Evolutionary conservation across 2,888 invertebrate species (phyloP).

Genomic region (Trachelus troglodyta): DNA sequence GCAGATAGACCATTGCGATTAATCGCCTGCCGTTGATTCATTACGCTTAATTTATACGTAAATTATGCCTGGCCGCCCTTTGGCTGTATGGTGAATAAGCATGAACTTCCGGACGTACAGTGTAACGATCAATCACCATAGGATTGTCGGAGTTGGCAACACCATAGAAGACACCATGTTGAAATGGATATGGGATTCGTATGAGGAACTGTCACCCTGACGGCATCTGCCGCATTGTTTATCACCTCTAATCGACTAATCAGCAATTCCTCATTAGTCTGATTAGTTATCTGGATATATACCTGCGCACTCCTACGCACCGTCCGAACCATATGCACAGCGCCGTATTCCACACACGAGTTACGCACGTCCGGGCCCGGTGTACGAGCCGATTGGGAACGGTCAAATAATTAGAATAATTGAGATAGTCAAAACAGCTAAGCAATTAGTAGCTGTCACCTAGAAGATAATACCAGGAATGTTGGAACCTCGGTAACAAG

Average conservation of each 20-base stretch:
- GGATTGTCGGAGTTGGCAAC: background rate
- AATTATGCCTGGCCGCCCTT: slow-evolving; percentile 60
- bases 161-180: background rate
- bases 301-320: background rate
- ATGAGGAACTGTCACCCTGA: background rate
- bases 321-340: background rate
- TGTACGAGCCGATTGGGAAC: slow-evolving; percentile 34
- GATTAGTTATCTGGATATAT: background rate
- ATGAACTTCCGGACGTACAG: slow-evolving; percentile 56
- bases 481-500: background rate
- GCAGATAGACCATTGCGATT: slow-evolving; percentile 53
- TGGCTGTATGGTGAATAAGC: slow-evolving; percentile 62
- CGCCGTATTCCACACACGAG: background rate
- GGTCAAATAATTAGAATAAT: slow-evolving; percentile 45
- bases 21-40: slow-evolving; percentile 62
- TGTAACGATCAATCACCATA: background rate
- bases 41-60: slow-evolving; percentile 60
- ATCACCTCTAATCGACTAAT: background rate
- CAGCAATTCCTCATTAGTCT: background rate
- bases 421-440: slow-evolving; percentile 37
- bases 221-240: background rate
- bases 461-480: slow-evolving; percentile 27
- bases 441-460: slow-evolving; percentile 36
- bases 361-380: background rate
- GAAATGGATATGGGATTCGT: background rate